A percentile compares a stretch with the other conserved stretches of the same genome.
Evolutionary conservation across 2,113 vertebrate genomes (phyloP).

Genomic region (Prunella fulvescens): DNA sequence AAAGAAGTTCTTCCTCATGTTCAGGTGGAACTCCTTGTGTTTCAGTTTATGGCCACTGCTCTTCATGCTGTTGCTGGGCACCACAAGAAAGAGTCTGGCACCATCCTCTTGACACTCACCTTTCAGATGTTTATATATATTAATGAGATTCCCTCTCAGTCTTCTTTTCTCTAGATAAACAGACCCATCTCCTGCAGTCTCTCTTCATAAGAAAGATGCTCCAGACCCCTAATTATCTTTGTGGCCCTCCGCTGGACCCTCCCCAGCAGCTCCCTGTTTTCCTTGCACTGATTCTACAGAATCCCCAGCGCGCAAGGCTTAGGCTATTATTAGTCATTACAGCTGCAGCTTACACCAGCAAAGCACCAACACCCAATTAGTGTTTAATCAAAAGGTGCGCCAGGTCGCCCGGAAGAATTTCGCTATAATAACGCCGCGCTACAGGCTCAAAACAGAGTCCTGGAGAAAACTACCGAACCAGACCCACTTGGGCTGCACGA

Average conservation of each 20-base stretch:
- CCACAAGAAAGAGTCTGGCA: fast-evolving
- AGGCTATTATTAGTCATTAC: not conserved
- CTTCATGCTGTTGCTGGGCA: not conserved
- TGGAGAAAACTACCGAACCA: not conserved
- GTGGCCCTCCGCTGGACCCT: not conserved
- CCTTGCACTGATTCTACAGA: not conserved
- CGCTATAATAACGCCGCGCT: not conserved
- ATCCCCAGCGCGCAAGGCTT: fast-evolving
- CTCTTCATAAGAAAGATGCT: not conserved
- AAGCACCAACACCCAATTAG: not conserved
- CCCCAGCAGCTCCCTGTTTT: not conserved
- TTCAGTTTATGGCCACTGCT: not conserved
- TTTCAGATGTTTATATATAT: not conserved
- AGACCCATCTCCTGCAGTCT: not conserved
- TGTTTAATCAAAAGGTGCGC: not conserved
- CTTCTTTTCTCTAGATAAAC: not conserved
- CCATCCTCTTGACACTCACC: not conserved
- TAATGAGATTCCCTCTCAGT: not conserved
- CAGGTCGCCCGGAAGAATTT: not conserved
- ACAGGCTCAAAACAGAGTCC: not conserved
- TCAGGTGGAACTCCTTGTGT: not conserved
- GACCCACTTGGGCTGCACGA: not conserved
- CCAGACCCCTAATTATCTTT: not conserved
- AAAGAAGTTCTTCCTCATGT: not conserved
- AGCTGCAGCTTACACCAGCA: not conserved